Conservation (phyloP, 2,113 vertebrate genomes). For the Microcebus lehilahytsara region DNA sequence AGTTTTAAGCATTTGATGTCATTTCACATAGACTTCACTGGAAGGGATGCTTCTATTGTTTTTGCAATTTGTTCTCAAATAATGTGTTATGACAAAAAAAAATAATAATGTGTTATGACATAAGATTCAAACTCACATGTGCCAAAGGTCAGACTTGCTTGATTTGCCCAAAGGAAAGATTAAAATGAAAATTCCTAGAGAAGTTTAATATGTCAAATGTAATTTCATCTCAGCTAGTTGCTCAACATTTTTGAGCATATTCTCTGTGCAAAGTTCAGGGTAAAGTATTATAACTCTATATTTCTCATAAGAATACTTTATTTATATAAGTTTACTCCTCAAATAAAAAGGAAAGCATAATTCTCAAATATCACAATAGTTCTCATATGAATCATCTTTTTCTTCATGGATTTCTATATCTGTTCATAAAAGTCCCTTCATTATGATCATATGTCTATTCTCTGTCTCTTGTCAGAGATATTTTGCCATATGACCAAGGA, state of each 20-base stretch:
- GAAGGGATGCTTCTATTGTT: neutral
- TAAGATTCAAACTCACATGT: neutral
- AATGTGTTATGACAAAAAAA: neutral
- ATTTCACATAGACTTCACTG: neutral
- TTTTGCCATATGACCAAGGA: neutral
- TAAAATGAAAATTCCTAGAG: constrained; percentile 19
- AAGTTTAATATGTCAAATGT: constrained; percentile 1
- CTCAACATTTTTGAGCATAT: constrained; percentile 8
- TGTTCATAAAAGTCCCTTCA: neutral
- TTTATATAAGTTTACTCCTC: neutral
- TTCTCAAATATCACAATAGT: neutral
- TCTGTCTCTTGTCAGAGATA: neutral
- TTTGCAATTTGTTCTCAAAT: constrained; percentile 33
- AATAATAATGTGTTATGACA: constrained; percentile 35
- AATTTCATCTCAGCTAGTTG: neutral
- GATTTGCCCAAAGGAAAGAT: constrained; percentile 30
- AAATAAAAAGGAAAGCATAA: neutral
- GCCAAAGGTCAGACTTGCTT: constrained; percentile 2
- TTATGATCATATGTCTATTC: neutral
- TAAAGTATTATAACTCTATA: neutral
- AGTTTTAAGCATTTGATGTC: neutral
- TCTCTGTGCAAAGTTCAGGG: neutral
- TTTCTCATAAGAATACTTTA: neutral
- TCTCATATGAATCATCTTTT: neutral
- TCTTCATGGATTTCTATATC: neutral